Evolutionary conservation across 2,113 vertebrate species (phyloP), one percentile per base, ranked within the genome.

Genomic region (Salvator merianae): DNA sequence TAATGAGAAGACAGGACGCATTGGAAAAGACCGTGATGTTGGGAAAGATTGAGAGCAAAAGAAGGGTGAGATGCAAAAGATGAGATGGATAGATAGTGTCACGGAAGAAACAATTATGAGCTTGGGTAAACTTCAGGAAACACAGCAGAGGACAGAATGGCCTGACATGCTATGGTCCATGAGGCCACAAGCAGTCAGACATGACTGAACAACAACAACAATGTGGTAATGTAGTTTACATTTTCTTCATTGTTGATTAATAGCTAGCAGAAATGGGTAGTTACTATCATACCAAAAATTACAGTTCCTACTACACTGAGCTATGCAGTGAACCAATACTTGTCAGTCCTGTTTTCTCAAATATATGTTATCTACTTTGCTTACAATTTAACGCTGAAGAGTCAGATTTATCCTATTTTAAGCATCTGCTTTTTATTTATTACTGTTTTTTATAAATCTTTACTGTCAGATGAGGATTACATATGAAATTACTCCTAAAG

Each of bases 401-500:
- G 16, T 43, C n/a, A 24, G 40, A 26, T 34, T 89, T 88, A 88
- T 32, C 50, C 72, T 30, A 5, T 28, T 84, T 69, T 4, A 0
- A 70, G 38, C 16, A 34, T 85, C 87, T 85, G 89, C 84, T 81
- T 88, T 88, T 87, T 91, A 92, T 82, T 90, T 78, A 84, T 90
- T 26, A 90, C 85, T 79, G 88, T 71, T 90, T 90, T 83, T 77
- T 89, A 89, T 73, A 89, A 88, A 91, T 0, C 30, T 87, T 62
- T 71, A 69, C 83, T 92, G 88, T 66, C 47, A 89, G 63, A 85
- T 32, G 74, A 16, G 79, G 43, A 34, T 70, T 86, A 92, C 81
- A 88, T 66, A 87, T 13, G 79, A 86, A 87, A 91, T 59, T 85
- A 84, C 83, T 86, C 89, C 74, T 88, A 38, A 76, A 89, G 84